phyloP scores from a whole-genome alignment of 2,888 invertebrate species.

The Anticlea derivata region DNA sequence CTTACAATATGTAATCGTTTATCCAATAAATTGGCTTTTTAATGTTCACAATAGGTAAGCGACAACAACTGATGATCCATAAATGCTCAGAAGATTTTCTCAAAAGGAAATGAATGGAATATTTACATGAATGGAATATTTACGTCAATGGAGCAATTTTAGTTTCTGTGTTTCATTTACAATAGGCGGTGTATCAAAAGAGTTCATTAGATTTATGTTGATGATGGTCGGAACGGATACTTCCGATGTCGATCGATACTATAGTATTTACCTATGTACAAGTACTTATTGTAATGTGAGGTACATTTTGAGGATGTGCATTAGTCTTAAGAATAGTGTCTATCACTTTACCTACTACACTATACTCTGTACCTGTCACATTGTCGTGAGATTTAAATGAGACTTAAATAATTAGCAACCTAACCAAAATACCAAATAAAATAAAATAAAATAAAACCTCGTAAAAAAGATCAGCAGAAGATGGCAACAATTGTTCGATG shows the following conservation, averaged over 20 bases:
- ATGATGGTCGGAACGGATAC: slow-evolving; percentile 27
- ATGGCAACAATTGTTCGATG: slow-evolving; percentile 14
- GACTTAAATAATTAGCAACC: no score
- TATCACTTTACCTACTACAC: no score
- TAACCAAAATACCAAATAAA: no score
- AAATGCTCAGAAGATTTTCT: slow-evolving; percentile 1
- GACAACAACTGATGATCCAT: neutral
- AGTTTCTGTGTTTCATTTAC: slow-evolving; percentile 57
- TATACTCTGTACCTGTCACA: no score
- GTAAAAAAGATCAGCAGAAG: neutral
- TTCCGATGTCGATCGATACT: neutral
- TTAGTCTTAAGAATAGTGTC: no score
- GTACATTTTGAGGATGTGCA: no score
- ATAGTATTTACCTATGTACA: neutral
- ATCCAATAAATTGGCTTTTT: no score
- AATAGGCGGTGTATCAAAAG: slow-evolving; percentile 48
- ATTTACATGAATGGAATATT: slow-evolving; percentile 52
- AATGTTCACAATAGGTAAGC: neutral
- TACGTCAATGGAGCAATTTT: slow-evolving; percentile 57
- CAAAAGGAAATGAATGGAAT: slow-evolving; percentile 45
- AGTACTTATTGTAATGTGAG: no score
- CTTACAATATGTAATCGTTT: no score
- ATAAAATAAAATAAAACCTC: no score
- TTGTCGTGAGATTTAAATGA: no score
- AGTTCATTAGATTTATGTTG: slow-evolving; percentile 46